Evolutionary conservation across 2,797 vertebrate genomes (phyloP), one percentile per base, ranked within the genome.

Genomic region (Paedocypris micromegethes): DNA sequence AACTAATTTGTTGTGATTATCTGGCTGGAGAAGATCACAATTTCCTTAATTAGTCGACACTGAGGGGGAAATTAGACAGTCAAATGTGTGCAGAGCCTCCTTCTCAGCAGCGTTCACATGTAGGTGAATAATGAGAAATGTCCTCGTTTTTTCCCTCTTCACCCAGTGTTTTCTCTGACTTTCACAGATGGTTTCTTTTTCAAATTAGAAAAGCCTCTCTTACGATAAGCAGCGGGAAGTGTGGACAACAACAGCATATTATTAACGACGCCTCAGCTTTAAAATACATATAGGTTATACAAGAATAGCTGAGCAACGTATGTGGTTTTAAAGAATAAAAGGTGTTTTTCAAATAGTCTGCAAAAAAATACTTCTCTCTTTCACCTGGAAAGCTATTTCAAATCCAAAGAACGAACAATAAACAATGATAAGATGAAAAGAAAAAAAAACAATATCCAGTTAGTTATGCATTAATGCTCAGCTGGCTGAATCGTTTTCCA

Each of bases 31-130:
- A 75, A 68, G 57, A 83, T 80, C 75, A 75, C 73, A 68, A 65
- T 76, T 82, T 79, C 55, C 50, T 71, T 63, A 78, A 76, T 79
- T 75, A 73, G 58, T 43, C 3, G 23, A 70, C 77, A 78, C 82
- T 75, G 74, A 52, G 59, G 37, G 59, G 44, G 50, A 79, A 75
- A 81, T 78, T 77, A 79, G 76, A 67, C 68, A 79, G 73, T 78
- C 66, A 74, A 78, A 82, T 72, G 72, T 55, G 68, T 70, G 9
- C 74, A 74, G 56, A 63, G 66, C 69, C 23, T 75, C 69, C 44
- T 75, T 63, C 67, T 58, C 54, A 52, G 59, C 56, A 53, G 42
- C 41, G 51, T 52, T 50, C 61, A 66, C 6, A 55, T 53, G 38
- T 23, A 47, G 55, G 54, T 51, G 51, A 66, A 62, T 63, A 66